A percentile compares a stretch with the other conserved stretches of the same genome.
Conservation (phyloP, 1,140 invertebrate genomes). For the Halesus radiatus region DNA sequence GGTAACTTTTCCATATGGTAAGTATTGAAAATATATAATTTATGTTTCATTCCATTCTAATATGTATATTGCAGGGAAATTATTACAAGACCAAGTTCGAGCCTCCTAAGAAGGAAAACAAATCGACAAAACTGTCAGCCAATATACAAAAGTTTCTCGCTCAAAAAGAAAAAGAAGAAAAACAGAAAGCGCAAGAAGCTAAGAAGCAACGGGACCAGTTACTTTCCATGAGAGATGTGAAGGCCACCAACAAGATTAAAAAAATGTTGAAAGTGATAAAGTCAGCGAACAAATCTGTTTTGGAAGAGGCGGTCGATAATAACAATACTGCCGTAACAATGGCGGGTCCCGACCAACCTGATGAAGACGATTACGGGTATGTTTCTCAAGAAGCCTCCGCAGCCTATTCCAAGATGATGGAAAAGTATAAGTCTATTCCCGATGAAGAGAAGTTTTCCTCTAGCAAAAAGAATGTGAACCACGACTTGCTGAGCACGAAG, state of each 20-base stretch:
- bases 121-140: slow-evolving; percentile 76
- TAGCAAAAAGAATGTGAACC: slow-evolving; percentile 65
- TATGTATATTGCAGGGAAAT: slow-evolving; percentile 62
- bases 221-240: slow-evolving; percentile 80
- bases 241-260: slow-evolving; percentile 78
- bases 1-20: too few species aligned
- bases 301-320: slow-evolving; percentile 85
- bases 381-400: slow-evolving; percentile 85
- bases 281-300: slow-evolving; percentile 88
- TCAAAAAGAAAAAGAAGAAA: slow-evolving; percentile 85
- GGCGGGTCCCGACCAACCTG: slow-evolving; percentile 81
- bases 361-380: slow-evolving; percentile 92
- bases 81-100: slow-evolving; percentile 84
- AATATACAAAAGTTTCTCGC: slow-evolving; percentile 88
- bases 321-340: slow-evolving; percentile 82
- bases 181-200: slow-evolving; percentile 75
- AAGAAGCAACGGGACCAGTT: slow-evolving; percentile 76
- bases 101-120: slow-evolving; percentile 85
- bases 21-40: too few species aligned
- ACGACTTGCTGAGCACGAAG: slow-evolving; percentile 75
- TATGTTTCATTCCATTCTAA: neutral
- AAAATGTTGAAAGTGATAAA: slow-evolving; percentile 82
- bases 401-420: slow-evolving; percentile 87
- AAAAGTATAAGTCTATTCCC: slow-evolving; percentile 82
- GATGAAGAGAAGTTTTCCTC: slow-evolving; percentile 73